These are phyloP conservation scores for Saiga tatarica DNA, from an alignment of 2,113 vertebrate species.

Conservation along the genomic window DNA sequence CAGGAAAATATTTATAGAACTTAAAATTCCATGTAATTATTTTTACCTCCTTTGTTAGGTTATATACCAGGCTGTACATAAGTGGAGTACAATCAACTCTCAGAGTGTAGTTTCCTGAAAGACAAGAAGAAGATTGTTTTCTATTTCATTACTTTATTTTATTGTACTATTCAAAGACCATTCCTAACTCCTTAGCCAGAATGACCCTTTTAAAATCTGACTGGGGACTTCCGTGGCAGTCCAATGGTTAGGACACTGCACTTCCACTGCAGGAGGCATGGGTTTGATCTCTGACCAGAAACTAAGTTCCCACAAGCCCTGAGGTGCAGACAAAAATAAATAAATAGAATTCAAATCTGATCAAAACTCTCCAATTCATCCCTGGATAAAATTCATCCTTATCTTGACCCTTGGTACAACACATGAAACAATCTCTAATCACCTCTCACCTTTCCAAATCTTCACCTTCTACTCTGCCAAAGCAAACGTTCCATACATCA, in stretches of 20 bases:
- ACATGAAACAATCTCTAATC: neutral
- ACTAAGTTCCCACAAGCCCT: neutral
- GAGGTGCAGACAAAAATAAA: neutral
- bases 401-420: neutral
- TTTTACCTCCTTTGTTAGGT: constrained; percentile 92
- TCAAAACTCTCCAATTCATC: neutral
- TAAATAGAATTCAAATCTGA: neutral
- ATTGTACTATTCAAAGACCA: neutral
- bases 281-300: neutral
- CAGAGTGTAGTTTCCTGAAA: constrained; percentile 95
- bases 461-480: neutral
- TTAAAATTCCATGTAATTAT: neutral
- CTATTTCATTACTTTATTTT: neutral
- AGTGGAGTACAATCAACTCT: constrained; percentile 95
- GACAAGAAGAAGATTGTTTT: neutral
- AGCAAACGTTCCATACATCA: neutral
- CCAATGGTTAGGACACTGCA: neutral
- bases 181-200: neutral
- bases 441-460: neutral
- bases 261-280: accelerated
- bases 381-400: neutral
- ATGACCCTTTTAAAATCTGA: neutral
- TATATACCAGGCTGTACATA: constrained; percentile 91
- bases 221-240: too few species aligned
- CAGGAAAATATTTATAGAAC: neutral